These are phyloP conservation scores for Orycteropus afer DNA, from an alignment of 2,113 vertebrate species.

Conservation along the genomic window DNA sequence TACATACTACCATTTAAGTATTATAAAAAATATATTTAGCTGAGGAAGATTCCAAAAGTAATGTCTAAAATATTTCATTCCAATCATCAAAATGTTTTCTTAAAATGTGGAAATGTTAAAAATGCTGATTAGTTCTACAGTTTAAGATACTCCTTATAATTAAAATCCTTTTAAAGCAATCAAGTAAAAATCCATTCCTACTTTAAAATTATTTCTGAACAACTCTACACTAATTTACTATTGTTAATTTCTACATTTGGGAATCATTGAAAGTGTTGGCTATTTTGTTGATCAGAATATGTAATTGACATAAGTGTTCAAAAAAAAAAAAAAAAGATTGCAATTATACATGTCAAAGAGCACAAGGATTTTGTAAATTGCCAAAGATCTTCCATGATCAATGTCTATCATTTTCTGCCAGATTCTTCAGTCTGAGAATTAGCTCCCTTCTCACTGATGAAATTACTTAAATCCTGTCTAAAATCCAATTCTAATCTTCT, in stretches of 20 bases:
- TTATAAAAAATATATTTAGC: neutral
- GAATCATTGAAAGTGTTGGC: slow-evolving; percentile 3
- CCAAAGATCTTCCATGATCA: neutral
- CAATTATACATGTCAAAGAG: neutral
- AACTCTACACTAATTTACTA: slow-evolving; percentile 36
- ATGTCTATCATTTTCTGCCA: neutral
- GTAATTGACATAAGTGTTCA: slow-evolving; percentile 29
- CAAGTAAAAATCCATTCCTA: slow-evolving; percentile 6
- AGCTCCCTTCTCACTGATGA: neutral
- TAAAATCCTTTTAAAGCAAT: slow-evolving; percentile 56
- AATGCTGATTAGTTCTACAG: neutral
- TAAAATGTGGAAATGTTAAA: neutral
- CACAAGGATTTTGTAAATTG: neutral
- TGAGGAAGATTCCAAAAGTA: neutral
- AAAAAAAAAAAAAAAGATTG: neutral
- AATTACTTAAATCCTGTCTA: neutral
- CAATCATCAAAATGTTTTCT: neutral
- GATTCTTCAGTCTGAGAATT: neutral
- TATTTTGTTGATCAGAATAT: slow-evolving; percentile 1
- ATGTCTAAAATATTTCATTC: neutral
- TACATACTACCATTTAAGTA: neutral
- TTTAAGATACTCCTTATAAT: slow-evolving; percentile 30
- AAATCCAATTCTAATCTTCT: neutral
- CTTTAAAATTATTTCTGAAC: slow-evolving; percentile 9
- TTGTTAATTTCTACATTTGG: slow-evolving; percentile 46